Base-by-base conservation (phyloP, 2,888 invertebrate genomes). In the Cenopis cana region DNA sequence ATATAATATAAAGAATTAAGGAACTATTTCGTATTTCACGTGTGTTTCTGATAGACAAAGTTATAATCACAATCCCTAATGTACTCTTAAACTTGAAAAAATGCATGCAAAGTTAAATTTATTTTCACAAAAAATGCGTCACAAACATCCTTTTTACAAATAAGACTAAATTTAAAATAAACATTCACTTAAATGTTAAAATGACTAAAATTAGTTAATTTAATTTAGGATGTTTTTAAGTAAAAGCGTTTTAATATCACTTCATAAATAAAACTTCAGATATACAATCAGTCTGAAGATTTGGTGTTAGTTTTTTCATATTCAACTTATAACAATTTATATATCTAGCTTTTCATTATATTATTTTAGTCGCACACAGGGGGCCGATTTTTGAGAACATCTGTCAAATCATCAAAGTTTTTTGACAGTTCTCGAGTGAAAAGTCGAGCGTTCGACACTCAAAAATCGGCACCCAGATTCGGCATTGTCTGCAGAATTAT, bases 221-320 rank as follows among this genome's bases (percentile, higher is more conserved):
- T 17, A 49, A 29, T 41, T n/a, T 24, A 29, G 1, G 17, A 18
- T 1, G 2, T 20, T 52, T 20, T 17, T 33, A 17, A 18, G 17
- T 50, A 56, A 36, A 9, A 33, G 14, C 12, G 33, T 12, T 36
- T 33, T 36, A 24, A 49, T 18, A 29, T 55, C 24, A 55, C 55
- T 55, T 20, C 29, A 18, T 50, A 38, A 18, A 49, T 50, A 20
- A 61, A 62, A 52, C 11, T 36, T 52, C 36, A 36, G 6, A 38
- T 38, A 52, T n/a, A 62, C 50, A 62, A 52, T 62, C 36, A 62
- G 52, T 38, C 62, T 62, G 52, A 49, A 62, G 20, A 50, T 50
- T 62, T 36, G 9, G 14, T 36, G 12, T 46, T 62, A 62, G 52
- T 20, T 57, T 12, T 59, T 41, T 6, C 20, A 41, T 41, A 2